Percentiles rank a stretch among this genome's conserved stretches.
Evolutionary conservation across 2,888 invertebrate genomes (phyloP).

Genomic region (Anoncus sp.): DNA sequence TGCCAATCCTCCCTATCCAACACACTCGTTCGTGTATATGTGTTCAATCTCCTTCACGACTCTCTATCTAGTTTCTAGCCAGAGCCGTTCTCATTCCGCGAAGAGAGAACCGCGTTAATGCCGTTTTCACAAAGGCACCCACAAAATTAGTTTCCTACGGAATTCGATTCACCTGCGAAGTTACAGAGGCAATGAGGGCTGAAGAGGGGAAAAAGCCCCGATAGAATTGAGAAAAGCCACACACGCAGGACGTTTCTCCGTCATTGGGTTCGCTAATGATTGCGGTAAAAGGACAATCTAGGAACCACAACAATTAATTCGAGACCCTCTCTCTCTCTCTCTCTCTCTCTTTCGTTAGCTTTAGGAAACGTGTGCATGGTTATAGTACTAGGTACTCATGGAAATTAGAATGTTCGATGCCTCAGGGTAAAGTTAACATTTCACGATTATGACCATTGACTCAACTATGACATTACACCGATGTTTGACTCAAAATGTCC

Average conservation of each 20-base stretch:
- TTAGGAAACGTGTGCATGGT: not conserved
- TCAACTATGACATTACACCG: not conserved
- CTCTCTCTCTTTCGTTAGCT: not conserved
- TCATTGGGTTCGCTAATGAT: constrained; percentile 43
- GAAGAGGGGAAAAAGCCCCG: constrained; percentile 17
- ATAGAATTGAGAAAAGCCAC: constrained; percentile 46
- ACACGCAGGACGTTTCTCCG: constrained; percentile 50
- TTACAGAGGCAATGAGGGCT: constrained; percentile 42
- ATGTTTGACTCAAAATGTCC: constrained; percentile 28
- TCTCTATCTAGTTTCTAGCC: constrained; percentile 14
- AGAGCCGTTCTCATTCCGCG: constrained; percentile 35
- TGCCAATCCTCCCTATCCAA: constrained; percentile 43
- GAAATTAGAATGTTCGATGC: not conserved
- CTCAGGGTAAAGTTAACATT: not conserved
- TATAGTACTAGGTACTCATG: not conserved
- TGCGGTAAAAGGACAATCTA: constrained; percentile 49
- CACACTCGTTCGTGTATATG: constrained; percentile 33
- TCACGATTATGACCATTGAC: constrained; percentile 1
- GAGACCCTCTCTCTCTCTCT: not conserved
- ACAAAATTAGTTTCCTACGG: constrained; percentile 80
- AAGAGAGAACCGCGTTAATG: constrained; percentile 66
- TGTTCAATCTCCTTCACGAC: constrained; percentile 28
- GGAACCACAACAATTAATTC: constrained; percentile 46
- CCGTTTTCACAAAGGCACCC: constrained; percentile 77
- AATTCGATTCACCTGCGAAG: constrained; percentile 75